Evolutionary conservation across 1,140 invertebrate genomes (phyloP), one percentile per base, ranked within the genome.

Genomic region (Bombus affinis): DNA sequence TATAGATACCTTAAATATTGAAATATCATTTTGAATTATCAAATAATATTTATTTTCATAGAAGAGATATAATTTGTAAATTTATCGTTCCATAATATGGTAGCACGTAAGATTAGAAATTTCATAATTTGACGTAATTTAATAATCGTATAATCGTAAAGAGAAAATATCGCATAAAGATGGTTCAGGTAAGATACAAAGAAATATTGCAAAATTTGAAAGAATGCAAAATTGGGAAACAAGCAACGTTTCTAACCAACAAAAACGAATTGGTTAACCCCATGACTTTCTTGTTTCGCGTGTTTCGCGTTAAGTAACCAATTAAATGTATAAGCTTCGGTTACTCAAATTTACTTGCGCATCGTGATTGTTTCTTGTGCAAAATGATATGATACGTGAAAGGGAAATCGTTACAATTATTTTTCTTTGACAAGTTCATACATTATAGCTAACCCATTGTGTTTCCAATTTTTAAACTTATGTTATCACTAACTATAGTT

Each of bases 201-300:
- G 37, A 39, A 28, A 28, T 8, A 22, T 72, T 72, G 39, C 25
- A 72, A n/a, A 35, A 25, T 4, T 25, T 25, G 22, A 44, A 44
- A 35, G 10, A 66, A 12, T 47, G 59, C 18, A 79, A 79, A 35
- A 66, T 68, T 79, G 22, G 4, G 47, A 28, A 75, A 75, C 22
- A 18, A 12, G 13, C 32, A 59, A 35, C 8, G 32, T 15, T 59
- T 75, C 57, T 8, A 57, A n/a, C 25, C 73, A 59, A 37, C 35
- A 59, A 62, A 77, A 77, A 47, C 15, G 10, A 42, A 70, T 35
- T 68, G 32, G 22, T 79, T 70, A 47, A 70, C 35, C 35, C 42
- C 5, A 2, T 44, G 35, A 37, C 62, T 80, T 80, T 80, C 77
- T 53, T 44, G 42, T 70, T 80, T 80, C 65, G 25, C 65, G 22